Evolutionary conservation across 2,888 invertebrate genomes (phyloP).

Genomic region (Caenorhabditis drosophilae): DNA sequence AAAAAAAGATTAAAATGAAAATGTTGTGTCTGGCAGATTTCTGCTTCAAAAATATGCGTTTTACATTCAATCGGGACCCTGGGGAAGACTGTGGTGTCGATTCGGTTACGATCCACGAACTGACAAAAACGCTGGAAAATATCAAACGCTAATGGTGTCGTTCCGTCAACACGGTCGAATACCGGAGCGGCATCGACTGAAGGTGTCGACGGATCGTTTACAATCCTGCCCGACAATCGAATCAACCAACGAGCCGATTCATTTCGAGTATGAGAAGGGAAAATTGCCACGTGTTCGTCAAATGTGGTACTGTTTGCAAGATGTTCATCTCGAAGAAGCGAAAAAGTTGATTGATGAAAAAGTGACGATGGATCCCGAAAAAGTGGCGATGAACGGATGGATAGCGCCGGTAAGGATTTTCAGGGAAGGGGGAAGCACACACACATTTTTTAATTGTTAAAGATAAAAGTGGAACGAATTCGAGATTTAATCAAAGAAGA

Average conservation of each 20-base stretch:
- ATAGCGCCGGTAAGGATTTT: constrained; percentile 36
- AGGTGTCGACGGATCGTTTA: constrained; percentile 35
- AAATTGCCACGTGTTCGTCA: constrained; percentile 70
- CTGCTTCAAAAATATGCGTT: constrained; percentile 84
- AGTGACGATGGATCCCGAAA: constrained; percentile 6
- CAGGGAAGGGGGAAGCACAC: neutral
- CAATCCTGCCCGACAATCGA: neutral
- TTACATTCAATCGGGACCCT: constrained; percentile 87
- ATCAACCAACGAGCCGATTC: constrained; percentile 30
- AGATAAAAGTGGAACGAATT: constrained; percentile 38
- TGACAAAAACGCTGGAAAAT: constrained; percentile 80
- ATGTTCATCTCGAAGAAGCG: constrained; percentile 67
- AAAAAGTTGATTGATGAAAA: neutral
- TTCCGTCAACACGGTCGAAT: constrained; percentile 60
- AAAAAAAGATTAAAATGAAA: too few species aligned
- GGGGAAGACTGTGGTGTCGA: constrained; percentile 87
- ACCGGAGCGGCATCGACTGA: constrained; percentile 64
- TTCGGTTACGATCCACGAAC: constrained; percentile 90
- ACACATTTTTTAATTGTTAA: constrained; percentile 1
- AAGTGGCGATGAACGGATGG: constrained; percentile 50
- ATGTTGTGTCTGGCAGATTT: constrained; percentile 69
- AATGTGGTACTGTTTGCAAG: constrained; percentile 72
- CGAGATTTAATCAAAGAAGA: constrained; percentile 61
- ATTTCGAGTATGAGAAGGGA: constrained; percentile 49
- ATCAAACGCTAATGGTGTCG: constrained; percentile 77